phyloP scores from a whole-genome alignment of 2,797 vertebrate genomes.

The Aselliscus stoliczkanus region DNA sequence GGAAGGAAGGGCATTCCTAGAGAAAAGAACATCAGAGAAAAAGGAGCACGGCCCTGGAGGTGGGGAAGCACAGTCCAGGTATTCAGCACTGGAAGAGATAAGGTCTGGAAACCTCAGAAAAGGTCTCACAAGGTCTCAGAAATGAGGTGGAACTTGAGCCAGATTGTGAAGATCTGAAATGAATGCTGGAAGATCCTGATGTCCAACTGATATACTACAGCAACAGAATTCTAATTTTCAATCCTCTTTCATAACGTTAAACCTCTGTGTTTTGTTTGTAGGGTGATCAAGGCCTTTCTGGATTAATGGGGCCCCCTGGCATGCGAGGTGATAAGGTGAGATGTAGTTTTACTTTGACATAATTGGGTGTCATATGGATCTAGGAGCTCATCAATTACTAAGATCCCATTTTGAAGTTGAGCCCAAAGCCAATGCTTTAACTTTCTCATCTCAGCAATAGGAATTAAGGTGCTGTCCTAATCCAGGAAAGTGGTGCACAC shows the following conservation, averaged over 20 bases:
- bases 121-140: background rate
- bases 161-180: background rate
- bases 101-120: background rate
- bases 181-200: background rate
- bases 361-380: background rate
- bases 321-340: constrained; percentile 88
- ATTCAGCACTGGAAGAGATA: background rate
- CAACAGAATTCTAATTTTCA: background rate
- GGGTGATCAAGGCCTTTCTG: constrained; percentile 88
- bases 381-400: background rate
- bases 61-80: background rate
- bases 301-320: constrained; percentile 85
- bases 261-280: constrained; percentile 71
- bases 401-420: background rate
- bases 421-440: background rate
- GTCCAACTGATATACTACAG: background rate
- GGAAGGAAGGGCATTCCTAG: background rate
- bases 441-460: background rate
- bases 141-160: background rate
- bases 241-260: background rate
- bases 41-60: background rate
- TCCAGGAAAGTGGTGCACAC: background rate
- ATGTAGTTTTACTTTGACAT: background rate
- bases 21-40: background rate
- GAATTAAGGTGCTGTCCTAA: background rate